A percentile compares a stretch with the other conserved stretches of the same genome.
These are phyloP conservation scores for Falco concolor DNA, from an alignment of 2,797 vertebrate genomes.

Conservation along the genomic window DNA sequence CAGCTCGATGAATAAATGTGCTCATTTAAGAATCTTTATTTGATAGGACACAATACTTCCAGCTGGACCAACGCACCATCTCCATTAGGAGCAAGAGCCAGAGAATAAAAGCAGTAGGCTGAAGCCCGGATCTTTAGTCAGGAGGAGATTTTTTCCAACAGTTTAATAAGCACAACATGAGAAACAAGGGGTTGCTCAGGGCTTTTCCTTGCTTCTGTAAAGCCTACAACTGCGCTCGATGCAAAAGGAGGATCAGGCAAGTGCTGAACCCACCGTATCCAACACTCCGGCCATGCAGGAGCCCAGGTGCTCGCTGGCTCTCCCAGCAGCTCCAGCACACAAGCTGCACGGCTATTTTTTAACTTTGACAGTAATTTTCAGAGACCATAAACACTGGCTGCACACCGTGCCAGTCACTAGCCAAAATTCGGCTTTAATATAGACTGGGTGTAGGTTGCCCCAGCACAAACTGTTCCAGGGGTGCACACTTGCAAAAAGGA, in stretches of 20 bases:
- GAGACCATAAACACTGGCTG: background rate
- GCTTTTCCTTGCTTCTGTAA: too few relatives aligned
- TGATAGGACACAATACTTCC: background rate
- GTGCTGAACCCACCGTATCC: accelerated
- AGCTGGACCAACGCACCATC: background rate
- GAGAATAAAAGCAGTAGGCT: background rate
- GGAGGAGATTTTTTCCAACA: background rate
- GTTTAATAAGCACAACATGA: background rate
- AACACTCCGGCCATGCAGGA: background rate
- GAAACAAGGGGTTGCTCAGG: background rate
- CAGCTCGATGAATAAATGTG: background rate
- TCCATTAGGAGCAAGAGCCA: background rate
- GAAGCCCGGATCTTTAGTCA: background rate
- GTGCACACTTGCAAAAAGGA: background rate
- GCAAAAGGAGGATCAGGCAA: background rate
- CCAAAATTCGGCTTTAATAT: background rate
- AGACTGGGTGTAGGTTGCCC: background rate
- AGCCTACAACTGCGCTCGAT: accelerated
- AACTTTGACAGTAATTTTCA: background rate
- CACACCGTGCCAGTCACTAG: accelerated
- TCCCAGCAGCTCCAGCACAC: background rate
- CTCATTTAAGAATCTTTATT: background rate
- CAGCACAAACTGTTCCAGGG: background rate
- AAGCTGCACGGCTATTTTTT: background rate
- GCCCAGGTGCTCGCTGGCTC: background rate